Evolutionary conservation across 1,140 invertebrate species (phyloP), one percentile per base, ranked within the genome.

Genomic region (Leptoteleia sp.): DNA sequence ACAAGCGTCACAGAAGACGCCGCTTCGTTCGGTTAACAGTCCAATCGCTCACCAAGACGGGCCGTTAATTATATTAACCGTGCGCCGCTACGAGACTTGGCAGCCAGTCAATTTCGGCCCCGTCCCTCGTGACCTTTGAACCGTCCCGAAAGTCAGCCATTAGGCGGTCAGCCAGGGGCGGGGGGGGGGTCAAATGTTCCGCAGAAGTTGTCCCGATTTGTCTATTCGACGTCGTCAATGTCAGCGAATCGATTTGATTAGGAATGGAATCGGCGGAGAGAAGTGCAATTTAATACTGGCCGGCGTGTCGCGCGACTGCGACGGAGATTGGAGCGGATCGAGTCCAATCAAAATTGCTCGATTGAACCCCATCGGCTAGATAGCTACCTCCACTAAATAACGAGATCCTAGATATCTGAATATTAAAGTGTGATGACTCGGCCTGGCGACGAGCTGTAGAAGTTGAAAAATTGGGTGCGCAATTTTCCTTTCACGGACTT

Each of bases 71-170:
- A 27, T 33, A 15, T 40, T 35, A 25, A 35, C 11, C 12, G 35
- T 8, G 29, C 19, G 19, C 19, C 5, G 5, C 19, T 22, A 22
- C 2, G 37, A 12, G 31, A 48, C 17, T 62, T 62, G 59, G 33
- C 40, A 35, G 1, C n/a, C 5, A 47, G 16, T 37, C 33, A 52
- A 31, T 8, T 31, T 15, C 35, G 13, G 11, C 8, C 3, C 1
- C 19, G 50, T 55, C 40, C 27, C 11, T 3, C 22, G n/a, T 61
- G 31, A 47, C 57, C 57, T 47, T 47, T 61, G 29, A 15, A 50
- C 15, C 19, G 19, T 22, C 19, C 1, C 8, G 27, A 29, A 9
- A 35, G 13, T 47, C 25, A 5, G 27, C 12, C 22, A 42, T 42
- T 19, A 19, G 16, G n/a, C n/a, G 42, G 4, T 45, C 42, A 22